These are phyloP conservation scores for Mirounga angustirostris DNA, from an alignment of 2,113 vertebrate genomes.

Conservation along the genomic window DNA sequence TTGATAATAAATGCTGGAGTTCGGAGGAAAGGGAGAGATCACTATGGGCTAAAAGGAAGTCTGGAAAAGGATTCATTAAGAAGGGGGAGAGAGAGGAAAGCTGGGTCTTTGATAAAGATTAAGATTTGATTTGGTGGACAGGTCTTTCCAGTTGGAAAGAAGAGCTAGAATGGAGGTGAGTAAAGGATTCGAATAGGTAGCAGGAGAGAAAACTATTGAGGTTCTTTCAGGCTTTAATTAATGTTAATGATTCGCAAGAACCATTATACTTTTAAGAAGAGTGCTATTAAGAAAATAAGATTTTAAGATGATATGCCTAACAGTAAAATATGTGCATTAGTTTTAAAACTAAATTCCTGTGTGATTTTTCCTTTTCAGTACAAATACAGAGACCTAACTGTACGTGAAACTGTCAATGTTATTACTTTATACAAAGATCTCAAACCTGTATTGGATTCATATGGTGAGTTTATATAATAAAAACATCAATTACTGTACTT, in stretches of 20 bases:
- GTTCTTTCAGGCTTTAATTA: constrained; percentile 29
- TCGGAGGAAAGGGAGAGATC: not conserved
- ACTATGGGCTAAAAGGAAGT: not conserved
- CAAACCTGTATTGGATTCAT: constrained; percentile 97
- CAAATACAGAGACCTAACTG: constrained; percentile 97
- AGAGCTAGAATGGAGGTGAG: not conserved
- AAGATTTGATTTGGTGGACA: not conserved
- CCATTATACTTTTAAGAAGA: constrained; percentile 3
- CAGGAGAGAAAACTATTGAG: not conserved
- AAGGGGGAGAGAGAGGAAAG: not conserved
- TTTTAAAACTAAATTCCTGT: constrained; percentile 74
- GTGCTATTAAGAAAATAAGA: not conserved
- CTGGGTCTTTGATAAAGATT: not conserved
- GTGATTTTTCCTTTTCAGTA: constrained; percentile 91
- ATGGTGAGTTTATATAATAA: constrained; percentile 90
- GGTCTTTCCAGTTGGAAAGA: constrained; percentile 28
- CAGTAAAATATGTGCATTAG: constrained; percentile 11
- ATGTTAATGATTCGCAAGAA: constrained; percentile 11
- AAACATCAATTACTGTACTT: not conserved
- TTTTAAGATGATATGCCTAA: constrained; percentile 14
- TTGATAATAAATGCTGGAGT: not conserved
- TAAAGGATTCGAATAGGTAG: not conserved
- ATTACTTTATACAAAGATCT: constrained; percentile 97
- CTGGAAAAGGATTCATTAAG: not conserved
- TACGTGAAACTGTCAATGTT: constrained; percentile 96